Conservation (phyloP, 1,140 invertebrate genomes). For the Lordiphosa mommai region DNA sequence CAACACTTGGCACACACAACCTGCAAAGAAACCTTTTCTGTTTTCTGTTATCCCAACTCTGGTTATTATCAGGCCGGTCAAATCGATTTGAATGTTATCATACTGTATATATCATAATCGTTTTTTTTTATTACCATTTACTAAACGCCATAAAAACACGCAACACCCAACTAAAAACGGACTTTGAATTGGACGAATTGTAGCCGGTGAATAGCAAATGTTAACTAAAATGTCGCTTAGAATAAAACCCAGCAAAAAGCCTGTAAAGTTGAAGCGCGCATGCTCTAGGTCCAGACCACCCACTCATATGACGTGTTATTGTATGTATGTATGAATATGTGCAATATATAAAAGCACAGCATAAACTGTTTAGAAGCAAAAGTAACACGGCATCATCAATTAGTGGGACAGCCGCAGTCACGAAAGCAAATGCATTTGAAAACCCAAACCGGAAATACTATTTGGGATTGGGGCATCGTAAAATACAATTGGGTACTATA, state of each 20-base stretch:
- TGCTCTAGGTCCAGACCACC: conserved; percentile 18
- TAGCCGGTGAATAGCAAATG: conserved; percentile 29
- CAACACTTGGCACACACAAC: conserved; percentile 11
- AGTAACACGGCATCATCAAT: conserved; percentile 9
- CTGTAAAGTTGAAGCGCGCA: conserved; percentile 11
- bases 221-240: conserved; percentile 19
- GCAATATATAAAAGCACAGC: neutral
- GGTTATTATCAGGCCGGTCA: conserved; percentile 11
- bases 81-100: conserved; percentile 14
- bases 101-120: conserved; percentile 12
- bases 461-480: conserved; percentile 1
- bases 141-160: conserved; percentile 17
- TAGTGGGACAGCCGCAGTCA: conserved; percentile 1
- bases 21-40: neutral
- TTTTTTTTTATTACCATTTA: conserved; percentile 15
- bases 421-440: conserved; percentile 1
- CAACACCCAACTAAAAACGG: neutral
- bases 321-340: neutral
- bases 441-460: neutral
- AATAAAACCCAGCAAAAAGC: conserved; percentile 3
- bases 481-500: neutral
- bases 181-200: conserved; percentile 2
- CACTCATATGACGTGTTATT: conserved; percentile 4
- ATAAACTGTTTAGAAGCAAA: neutral
- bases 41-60: neutral